A percentile compares a stretch with the other conserved stretches of the same genome.
phyloP scores from a whole-genome alignment of 2,888 invertebrate species.

The Rhorus exstirpatorius region DNA sequence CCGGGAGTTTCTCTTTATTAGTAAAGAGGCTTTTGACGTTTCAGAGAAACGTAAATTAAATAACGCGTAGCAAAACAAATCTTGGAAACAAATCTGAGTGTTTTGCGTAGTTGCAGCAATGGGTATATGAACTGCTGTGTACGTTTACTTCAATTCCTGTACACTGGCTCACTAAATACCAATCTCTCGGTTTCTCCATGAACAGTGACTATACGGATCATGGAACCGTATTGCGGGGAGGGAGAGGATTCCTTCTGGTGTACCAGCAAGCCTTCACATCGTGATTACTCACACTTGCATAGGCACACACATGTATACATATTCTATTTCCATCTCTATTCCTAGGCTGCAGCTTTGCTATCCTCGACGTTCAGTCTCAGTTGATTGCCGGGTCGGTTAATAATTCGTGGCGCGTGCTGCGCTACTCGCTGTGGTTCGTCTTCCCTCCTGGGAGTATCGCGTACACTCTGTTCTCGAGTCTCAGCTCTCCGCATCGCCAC shows the following conservation, averaged over 20 bases:
- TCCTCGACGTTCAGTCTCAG: conserved; percentile 64
- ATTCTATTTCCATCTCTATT: conserved; percentile 35
- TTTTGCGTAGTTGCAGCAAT: background rate
- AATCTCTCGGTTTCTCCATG: conserved; percentile 25
- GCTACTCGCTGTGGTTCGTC: conserved; percentile 70
- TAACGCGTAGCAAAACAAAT: background rate
- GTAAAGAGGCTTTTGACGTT: no score
- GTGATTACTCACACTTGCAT: background rate
- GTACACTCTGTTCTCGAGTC: conserved; percentile 33
- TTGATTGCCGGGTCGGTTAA: conserved; percentile 78
- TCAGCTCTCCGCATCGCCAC: conserved; percentile 27
- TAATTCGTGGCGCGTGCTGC: conserved; percentile 78
- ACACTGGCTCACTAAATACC: conserved; percentile 21
- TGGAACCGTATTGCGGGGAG: conserved; percentile 31
- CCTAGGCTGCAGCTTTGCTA: conserved; percentile 44
- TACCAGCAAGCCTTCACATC: background rate
- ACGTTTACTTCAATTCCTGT: conserved; percentile 25
- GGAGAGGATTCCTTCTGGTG: conserved; percentile 12
- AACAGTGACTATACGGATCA: conserved; percentile 36
- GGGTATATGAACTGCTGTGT: background rate
- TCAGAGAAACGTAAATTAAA: no score
- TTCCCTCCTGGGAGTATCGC: conserved; percentile 60
- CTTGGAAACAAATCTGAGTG: background rate
- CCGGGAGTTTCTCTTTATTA: no score
- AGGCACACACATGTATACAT: background rate